These are phyloP conservation scores for Sardinella longiceps DNA, from an alignment of 2,797 vertebrate genomes.

Conservation along the genomic window DNA sequence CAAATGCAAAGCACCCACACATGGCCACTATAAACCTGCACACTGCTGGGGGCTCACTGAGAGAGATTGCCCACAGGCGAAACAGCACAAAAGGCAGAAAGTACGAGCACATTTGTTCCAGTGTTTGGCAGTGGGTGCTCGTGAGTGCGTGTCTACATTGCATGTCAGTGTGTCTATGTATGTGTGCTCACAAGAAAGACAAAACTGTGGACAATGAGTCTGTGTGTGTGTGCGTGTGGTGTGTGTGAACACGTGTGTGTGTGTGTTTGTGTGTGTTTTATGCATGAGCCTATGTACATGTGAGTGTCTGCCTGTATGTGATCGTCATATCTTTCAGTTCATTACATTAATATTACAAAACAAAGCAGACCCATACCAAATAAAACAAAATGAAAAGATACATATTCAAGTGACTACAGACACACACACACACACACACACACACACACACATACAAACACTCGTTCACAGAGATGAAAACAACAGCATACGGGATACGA, in stretches of 20 bases:
- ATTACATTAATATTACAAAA: slow-evolving; percentile 20
- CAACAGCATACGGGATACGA: slow-evolving; percentile 56
- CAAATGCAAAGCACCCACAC: slow-evolving; percentile 49
- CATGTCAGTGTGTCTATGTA: slow-evolving; percentile 34
- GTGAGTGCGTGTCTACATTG: slow-evolving; percentile 40
- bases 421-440: slow-evolving; percentile 13
- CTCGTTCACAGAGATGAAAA: slow-evolving; percentile 41
- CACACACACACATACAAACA: slow-evolving; percentile 52
- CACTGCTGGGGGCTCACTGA: slow-evolving; percentile 51
- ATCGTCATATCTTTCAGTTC: background rate
- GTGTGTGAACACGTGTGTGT: background rate
- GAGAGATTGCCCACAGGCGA: slow-evolving; percentile 67
- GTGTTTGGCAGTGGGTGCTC: slow-evolving; percentile 65
- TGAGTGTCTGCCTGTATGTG: slow-evolving; percentile 16
- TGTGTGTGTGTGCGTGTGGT: background rate
- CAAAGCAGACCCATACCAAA: background rate
- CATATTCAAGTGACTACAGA: background rate
- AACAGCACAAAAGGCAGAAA: slow-evolving; percentile 69
- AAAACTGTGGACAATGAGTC: slow-evolving; percentile 9
- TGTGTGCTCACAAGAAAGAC: slow-evolving; percentile 14
- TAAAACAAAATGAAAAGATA: background rate
- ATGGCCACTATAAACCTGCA: background rate
- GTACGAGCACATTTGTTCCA: slow-evolving; percentile 56
- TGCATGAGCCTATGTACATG: slow-evolving; percentile 17
- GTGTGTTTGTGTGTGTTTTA: slow-evolving; percentile 18